Evolutionary conservation across 1,140 invertebrate genomes (phyloP), one percentile per base, ranked within the genome.

Genomic region (Atta cephalotes): DNA sequence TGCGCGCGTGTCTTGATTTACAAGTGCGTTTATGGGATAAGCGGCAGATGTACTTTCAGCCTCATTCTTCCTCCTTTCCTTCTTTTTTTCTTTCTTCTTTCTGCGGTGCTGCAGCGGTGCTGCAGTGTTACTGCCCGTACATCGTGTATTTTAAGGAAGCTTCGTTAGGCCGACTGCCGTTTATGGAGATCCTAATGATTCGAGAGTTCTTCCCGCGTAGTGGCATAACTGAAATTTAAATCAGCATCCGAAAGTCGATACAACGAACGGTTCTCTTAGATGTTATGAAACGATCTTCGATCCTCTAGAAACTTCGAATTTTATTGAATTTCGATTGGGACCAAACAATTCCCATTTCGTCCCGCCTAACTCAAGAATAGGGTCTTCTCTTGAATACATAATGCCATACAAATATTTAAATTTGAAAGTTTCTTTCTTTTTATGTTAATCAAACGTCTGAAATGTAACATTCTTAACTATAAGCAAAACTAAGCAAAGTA

Each of bases 1-100:
- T 87, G 81, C 70, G 78, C 84, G 66, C 86, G 91, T 79, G 91
- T 87, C 90, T 93, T 94, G 93, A 94, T 94, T 94, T 94, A 93
- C 93, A 94, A 93, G 91, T 93, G 90, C 92, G 89, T 92, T 94
- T 94, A 94, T 91, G 91, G 91, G 88, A 91, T 92, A 94, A 91
- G 92, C 92, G 92, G 93, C 93, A 93, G 92, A 94, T 93, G 93
- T 90, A 90, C 92, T 90, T 89, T 89, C 82, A 51, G 62, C 82
- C 68, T 88, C 80, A 74, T 84, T 80, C 63, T 85, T 66, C 63
- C 31, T n/a, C 14, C 39, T 25, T 31, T 51, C 60, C 31, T 18
- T 62, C 35, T 49, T 18, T 62, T 56, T 14, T 53, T 21, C 18
- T 56, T 39, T 56, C 35, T 21, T 49, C 45, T 68, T 63, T 87